A percentile compares a stretch with the other conserved stretches of the same genome.
Evolutionary conservation across 2,797 vertebrate species (phyloP).

Genomic region (Knipowitschia caucasica): DNA sequence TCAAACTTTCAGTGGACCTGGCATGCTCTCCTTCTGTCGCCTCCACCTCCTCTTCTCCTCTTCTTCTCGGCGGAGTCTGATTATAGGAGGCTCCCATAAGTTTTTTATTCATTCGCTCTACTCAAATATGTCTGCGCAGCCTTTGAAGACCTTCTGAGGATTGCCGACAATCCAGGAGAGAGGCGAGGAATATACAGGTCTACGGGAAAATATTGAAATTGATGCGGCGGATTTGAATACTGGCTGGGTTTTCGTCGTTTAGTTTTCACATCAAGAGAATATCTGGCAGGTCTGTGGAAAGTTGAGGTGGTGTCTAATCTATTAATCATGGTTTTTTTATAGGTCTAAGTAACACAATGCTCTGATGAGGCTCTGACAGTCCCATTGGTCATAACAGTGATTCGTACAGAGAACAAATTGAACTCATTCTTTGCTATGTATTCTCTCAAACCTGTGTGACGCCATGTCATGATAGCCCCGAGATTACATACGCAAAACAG

Average conservation of each 20-base stretch:
- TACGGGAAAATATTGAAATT: background rate
- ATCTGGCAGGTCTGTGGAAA: background rate
- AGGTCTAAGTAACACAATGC: background rate
- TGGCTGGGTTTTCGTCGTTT: background rate
- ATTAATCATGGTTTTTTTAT: too few relatives aligned
- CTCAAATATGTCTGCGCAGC: slow-evolving; percentile 32
- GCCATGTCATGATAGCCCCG: too few relatives aligned
- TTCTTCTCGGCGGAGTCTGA: slow-evolving; percentile 45
- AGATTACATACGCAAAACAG: too few relatives aligned
- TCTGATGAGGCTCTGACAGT: background rate
- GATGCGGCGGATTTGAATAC: background rate
- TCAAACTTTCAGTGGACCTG: slow-evolving; percentile 74
- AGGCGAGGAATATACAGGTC: background rate
- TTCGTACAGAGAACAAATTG: too few relatives aligned
- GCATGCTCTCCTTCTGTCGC: slow-evolving; percentile 75
- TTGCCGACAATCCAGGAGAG: slow-evolving; percentile 5
- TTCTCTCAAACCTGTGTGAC: slow-evolving; percentile 6
- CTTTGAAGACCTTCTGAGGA: slow-evolving; percentile 64
- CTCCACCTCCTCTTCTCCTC: background rate
- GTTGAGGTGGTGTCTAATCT: background rate
- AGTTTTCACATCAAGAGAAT: background rate
- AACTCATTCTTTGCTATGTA: background rate
- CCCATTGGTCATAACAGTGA: too few relatives aligned
- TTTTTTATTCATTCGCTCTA: slow-evolving; percentile 38
- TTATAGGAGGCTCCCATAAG: slow-evolving; percentile 41